A percentile compares a stretch with the other conserved stretches of the same genome.
Conservation (phyloP, 2,113 vertebrate species). For the Pteruthius melanotis region DNA sequence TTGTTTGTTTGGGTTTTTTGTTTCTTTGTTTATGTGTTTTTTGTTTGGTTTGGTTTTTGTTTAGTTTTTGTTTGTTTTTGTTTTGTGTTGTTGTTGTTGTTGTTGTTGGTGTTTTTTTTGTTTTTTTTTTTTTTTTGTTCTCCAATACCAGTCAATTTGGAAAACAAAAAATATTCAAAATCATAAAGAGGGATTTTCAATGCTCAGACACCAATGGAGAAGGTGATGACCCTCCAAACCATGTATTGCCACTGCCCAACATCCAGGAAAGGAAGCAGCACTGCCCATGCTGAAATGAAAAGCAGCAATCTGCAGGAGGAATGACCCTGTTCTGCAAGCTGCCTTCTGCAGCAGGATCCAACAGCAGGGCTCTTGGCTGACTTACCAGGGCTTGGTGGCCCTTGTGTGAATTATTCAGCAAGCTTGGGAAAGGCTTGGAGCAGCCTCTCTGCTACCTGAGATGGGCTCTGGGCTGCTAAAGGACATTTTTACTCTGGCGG, state of each 20-base stretch:
- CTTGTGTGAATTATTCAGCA: background rate
- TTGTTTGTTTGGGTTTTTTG: background rate
- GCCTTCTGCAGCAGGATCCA: background rate
- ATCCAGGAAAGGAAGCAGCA: background rate
- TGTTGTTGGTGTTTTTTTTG: too few relatives aligned
- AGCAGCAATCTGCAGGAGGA: background rate
- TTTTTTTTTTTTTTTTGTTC: too few relatives aligned
- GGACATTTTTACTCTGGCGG: background rate
- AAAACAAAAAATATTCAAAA: background rate
- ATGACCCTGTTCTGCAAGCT: rapidly evolving
- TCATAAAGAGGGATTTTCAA: background rate
- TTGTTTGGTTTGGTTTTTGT: background rate
- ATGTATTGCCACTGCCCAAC: rapidly evolving
- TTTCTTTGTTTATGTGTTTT: background rate
- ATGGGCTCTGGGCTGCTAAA: background rate
- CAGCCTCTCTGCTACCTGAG: background rate
- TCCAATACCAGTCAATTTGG: background rate
- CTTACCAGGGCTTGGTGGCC: rapidly evolving
- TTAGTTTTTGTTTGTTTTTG: background rate
- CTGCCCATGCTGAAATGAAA: background rate
- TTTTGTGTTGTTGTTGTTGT: too few relatives aligned
- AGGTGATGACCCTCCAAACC: background rate
- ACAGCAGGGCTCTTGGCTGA: background rate
- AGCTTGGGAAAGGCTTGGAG: background rate
- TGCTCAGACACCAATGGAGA: background rate